Conservation (phyloP, 1,140 invertebrate species). For the Drosophila repleta region DNA sequence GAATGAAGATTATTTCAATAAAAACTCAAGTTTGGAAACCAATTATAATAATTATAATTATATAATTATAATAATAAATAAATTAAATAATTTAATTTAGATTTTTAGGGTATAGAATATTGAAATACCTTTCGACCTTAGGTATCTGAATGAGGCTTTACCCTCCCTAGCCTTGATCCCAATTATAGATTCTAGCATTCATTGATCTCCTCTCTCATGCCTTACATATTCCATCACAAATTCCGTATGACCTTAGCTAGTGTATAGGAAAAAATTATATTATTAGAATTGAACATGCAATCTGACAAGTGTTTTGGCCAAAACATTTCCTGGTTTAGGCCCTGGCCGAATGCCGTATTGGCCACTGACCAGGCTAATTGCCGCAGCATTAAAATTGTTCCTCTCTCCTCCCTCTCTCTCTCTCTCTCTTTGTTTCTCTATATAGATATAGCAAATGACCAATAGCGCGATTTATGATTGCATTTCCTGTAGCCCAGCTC, state of each 20-base stretch:
- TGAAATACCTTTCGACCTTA: no score
- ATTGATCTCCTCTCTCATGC: no score
- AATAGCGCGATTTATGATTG: slow-evolving; percentile 69
- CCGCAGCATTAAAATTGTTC: slow-evolving; percentile 46
- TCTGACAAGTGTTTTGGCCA: slow-evolving; percentile 74
- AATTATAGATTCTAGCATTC: no score
- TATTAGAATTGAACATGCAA: slow-evolving; percentile 83
- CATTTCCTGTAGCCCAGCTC: slow-evolving; percentile 52
- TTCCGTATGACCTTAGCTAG: background rate
- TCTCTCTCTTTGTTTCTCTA: background rate
- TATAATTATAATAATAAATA: no score
- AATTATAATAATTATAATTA: no score
- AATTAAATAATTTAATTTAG: no score
- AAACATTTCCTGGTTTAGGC: slow-evolving; percentile 63
- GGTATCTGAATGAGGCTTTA: no score
- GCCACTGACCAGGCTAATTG: slow-evolving; percentile 70
- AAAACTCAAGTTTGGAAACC: no score
- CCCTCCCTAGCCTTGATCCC: no score
- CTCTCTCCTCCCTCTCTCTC: slow-evolving; percentile 8
- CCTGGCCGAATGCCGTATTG: slow-evolving; percentile 17
- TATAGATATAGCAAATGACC: slow-evolving; percentile 30
- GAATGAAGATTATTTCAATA: no score
- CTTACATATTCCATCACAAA: no score
- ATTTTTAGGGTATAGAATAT: no score
- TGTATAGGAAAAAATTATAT: slow-evolving; percentile 71